Evolutionary conservation across 2,888 invertebrate species (phyloP), one percentile per base, ranked within the genome.

Genomic region (Criorhina ranunculi): DNA sequence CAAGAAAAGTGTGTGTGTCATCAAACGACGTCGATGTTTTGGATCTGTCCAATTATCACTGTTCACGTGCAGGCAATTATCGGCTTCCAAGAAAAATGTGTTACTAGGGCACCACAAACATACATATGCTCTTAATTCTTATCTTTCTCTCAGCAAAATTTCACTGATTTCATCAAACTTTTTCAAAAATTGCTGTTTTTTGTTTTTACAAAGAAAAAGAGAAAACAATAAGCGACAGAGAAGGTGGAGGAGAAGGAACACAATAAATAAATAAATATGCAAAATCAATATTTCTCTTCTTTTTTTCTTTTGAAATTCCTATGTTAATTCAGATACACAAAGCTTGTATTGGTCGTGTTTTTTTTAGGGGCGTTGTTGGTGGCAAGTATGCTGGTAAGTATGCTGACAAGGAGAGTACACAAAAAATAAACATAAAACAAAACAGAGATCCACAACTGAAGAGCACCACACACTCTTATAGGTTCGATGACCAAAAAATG

Each of bases 401-500:
- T 59, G 44, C 44, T 12, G 62, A 31, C 15, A 3, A 1, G 8
- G 59, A 42, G 60, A 8, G 12, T 5, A 33, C 42, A 33, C 8
- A 12, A 29, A 33, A 44, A 29, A 40, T 49, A 49, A 59, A 49
- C 31, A 70, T 49, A 49, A 40, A 53, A 44, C 19, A 49, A 35
- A 49, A 42, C 12, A 35, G 24, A 40, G 9, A 24, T 53, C n/a
- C 12, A 44, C n/a, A 24, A 24, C 62, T 33, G n/a, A 7, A 19
- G 51, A 55, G 67, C 12, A 62, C n/a, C 33, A 40, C 49, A 29
- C 12, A n/a, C 7, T 7, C 12, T 66, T 3, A 33, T 4, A 12
- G 46, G 76, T 82, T 82, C 76, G 59, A 53, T 82, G 70, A 76
- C 76, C 75, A 69, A 69, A 15, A 53, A 69, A 24, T 70, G n/a